Evolutionary conservation across 2,113 vertebrate species (phyloP), one percentile per base, ranked within the genome.

Genomic region (Oncorhynchus kisutch): DNA sequence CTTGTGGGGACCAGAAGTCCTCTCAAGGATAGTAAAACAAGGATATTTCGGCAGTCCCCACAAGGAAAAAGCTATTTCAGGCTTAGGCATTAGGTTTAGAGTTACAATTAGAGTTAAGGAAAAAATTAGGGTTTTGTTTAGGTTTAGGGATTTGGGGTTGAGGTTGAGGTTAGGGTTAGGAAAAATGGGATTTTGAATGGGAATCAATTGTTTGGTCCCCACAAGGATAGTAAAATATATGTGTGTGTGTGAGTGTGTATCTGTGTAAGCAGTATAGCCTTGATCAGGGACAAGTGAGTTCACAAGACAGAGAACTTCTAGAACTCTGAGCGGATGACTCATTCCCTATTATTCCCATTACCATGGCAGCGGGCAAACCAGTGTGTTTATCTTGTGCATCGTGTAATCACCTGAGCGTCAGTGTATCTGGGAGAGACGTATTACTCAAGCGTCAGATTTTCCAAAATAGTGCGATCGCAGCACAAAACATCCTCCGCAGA

Each of bases 331-430:
- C 39, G 4, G 39, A 72, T 72, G 74, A 76, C 71, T 77, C 73
- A 76, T 12, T n/a, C 16, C 5, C 45, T 67, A 60, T 62, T 64
- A 24, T 51, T 73, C 22, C n/a, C 16, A 6, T 77, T 73, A 39
- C 74, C 75, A 70, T 70, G 71, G 75, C 22, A 81, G 72, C 67
- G 25, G 54, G 29, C 64, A 72, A 76, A 59, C 51, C 18, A 3
- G 27, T 20, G 5, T 60, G 7, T 39, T 4, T 62, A 5, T 2
- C 13, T 67, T n/a, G 25, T 67, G 31, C 29, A 9, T 27, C 29
- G 5, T 68, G 12, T 18, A n/a, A 68, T 34, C 20, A 70, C 68
- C n/a, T 70, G 34, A 22, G 39, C 68, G 67, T 69, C 25, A 31
- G 66, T 67, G 48, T 69, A 20, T 13, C 24, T 18, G 59, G 22